These are phyloP conservation scores for Pachycephala philippinensis DNA, from an alignment of 2,113 vertebrate species.

Conservation along the genomic window DNA sequence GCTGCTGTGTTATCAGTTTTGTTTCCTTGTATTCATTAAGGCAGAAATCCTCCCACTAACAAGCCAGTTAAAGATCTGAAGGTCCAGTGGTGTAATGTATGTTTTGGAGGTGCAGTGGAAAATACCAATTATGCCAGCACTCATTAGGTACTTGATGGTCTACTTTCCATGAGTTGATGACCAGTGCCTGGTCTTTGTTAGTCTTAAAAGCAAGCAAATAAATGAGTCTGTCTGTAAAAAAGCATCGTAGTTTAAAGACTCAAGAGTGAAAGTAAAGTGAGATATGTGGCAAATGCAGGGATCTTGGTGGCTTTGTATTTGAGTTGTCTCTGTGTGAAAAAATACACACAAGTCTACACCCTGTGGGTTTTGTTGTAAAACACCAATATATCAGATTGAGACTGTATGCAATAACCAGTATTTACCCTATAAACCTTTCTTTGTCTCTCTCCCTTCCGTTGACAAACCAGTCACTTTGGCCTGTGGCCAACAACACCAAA, in stretches of 20 bases:
- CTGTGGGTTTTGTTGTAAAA: not conserved
- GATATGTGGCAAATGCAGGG: not conserved
- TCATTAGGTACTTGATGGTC: not conserved
- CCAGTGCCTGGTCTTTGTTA: not conserved
- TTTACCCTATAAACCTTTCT: not conserved
- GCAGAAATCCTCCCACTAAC: constrained; percentile 11
- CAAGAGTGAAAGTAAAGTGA: not conserved
- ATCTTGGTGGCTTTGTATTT: not conserved
- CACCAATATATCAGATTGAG: not conserved
- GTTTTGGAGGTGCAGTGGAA: not conserved
- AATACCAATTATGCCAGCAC: not conserved
- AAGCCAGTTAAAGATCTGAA: not conserved
- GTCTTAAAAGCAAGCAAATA: not conserved
- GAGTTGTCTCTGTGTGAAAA: not conserved
- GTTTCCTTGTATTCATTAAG: constrained; percentile 12
- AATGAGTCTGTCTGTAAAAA: not conserved
- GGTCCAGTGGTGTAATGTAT: not conserved
- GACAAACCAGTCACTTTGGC: not conserved
- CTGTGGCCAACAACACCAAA: not conserved
- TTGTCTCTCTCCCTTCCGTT: not conserved
- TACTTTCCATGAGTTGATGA: not conserved
- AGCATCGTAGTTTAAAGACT: not conserved
- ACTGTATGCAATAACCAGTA: not conserved
- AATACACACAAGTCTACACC: too few species aligned
- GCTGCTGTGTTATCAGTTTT: constrained; percentile 32